phyloP scores from a whole-genome alignment of 37 sponge, comb jelly and placozoan species.

The Diacarnus erythraeanus region DNA sequence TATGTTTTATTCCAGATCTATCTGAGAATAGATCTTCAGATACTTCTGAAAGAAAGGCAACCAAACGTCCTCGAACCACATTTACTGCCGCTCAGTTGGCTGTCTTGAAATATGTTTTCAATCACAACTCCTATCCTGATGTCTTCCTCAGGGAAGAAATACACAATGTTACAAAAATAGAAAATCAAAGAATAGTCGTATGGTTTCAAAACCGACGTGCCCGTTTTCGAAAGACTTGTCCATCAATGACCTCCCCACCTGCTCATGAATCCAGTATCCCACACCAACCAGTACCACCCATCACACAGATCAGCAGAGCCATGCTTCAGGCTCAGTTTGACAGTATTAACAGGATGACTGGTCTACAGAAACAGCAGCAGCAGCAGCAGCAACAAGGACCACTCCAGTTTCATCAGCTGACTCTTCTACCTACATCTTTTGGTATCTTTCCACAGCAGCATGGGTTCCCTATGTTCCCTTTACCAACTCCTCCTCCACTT shows the following conservation, averaged over 20 bases:
- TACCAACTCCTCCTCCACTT: no score
- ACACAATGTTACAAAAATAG: not conserved
- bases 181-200: not conserved
- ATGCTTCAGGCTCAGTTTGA: not conserved
- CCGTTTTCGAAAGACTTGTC: not conserved
- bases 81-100: not conserved
- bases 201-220: not conserved
- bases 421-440: no score
- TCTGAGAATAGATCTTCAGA: no score
- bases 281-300: not conserved
- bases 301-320: not conserved
- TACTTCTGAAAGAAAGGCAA: not conserved
- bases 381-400: not conserved
- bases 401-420: no score
- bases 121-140: not conserved
- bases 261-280: no score
- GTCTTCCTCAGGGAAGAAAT: not conserved
- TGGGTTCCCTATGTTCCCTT: no score
- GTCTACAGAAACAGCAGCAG: not conserved
- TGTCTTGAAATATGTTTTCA: not conserved
- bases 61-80: not conserved
- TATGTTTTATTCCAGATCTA: no score
- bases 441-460: no score
- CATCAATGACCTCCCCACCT: not conserved
- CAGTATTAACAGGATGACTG: not conserved